Percentiles rank a stretch among this genome's conserved stretches.
Conservation (phyloP, 2,113 vertebrate species). For the Cochlearius cochlearius region DNA sequence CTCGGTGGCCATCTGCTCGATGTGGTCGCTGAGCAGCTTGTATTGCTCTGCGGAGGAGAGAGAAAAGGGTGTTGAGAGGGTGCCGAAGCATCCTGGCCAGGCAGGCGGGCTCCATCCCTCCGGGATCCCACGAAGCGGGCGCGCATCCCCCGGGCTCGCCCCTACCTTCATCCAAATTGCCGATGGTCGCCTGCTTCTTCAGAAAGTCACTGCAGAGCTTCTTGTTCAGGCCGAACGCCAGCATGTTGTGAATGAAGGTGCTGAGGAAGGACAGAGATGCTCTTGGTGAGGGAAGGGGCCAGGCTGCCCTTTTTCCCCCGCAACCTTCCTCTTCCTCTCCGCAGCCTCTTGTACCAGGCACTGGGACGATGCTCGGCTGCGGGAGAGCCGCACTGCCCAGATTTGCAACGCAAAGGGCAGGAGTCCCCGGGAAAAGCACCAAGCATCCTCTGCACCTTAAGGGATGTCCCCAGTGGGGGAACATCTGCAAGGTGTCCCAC, state of each 20-base stretch:
- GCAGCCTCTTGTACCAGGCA: accelerated
- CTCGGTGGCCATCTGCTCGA: conserved; percentile 89
- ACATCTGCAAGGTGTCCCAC: background rate
- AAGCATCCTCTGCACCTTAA: too few relatives aligned
- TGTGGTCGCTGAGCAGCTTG: conserved; percentile 93
- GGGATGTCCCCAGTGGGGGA: background rate
- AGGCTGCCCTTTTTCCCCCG: background rate
- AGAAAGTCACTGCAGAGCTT: conserved; percentile 94
- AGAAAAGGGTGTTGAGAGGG: background rate
- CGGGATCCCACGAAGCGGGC: accelerated
- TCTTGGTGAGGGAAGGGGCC: background rate
- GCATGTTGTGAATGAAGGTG: conserved; percentile 97
- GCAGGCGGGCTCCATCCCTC: background rate
- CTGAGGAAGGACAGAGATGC: conserved; percentile 64
- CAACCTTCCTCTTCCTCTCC: background rate
- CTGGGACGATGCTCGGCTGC: background rate
- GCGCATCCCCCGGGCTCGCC: accelerated
- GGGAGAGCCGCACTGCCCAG: accelerated
- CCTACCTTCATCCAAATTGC: conserved; percentile 91
- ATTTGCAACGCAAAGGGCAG: background rate
- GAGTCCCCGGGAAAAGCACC: background rate
- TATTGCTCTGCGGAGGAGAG: conserved; percentile 83
- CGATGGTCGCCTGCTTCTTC: conserved; percentile 96
- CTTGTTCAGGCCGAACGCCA: conserved; percentile 92
- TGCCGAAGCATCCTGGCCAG: accelerated